Base-by-base conservation (phyloP, 2,888 invertebrate species). In the Sturmia bella region DNA sequence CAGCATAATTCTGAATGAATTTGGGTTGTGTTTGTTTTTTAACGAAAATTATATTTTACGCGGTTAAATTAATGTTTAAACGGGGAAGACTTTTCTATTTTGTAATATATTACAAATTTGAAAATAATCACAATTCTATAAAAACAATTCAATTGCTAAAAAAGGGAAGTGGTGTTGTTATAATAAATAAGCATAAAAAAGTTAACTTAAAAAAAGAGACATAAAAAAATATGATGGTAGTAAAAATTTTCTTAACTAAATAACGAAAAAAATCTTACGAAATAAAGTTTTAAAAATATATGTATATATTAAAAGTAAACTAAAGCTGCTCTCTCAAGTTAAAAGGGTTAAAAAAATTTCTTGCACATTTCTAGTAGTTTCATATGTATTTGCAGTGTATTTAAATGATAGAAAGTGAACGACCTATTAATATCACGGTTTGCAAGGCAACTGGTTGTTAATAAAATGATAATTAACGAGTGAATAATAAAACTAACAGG, bases 231-330 rank as follows among this genome's bases (percentile, higher is more conserved):
- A 63, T 68, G 57, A 68, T 59, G 39, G 75, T 78, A 81, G 80
- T 78, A 80, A 83, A 21, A 73, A 52, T 76, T 63, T 50, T 43
- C 83, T 83, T 76, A 83, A 72, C 74, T 69, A 80, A 75, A 75
- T 78, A 80, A 80, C 80, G 83, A 80, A 80, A 80, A 57, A 78
- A 75, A 57, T 59, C 57, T 75, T 75, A 75, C 17, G 41, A 75
- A 54, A 45, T 73, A 41, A 79, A 68, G 45, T 73, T 54, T 57
- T 54, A 68, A 72, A 41, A 48, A 50, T 15, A 54, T 59, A 68
- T 64, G 56, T 68, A 41, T 66, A 41, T 64, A 41, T n/a, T 41
- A 75, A 81, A 69, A 68, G 61, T 74, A 70, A 66, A 70, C 66
- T 72, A 80, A 72, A 72, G 81, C 81, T 77, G 81, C 76, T 77